These are phyloP conservation scores for Peromyscus polionotus DNA, from an alignment of 2,113 vertebrate species.

Conservation along the genomic window DNA sequence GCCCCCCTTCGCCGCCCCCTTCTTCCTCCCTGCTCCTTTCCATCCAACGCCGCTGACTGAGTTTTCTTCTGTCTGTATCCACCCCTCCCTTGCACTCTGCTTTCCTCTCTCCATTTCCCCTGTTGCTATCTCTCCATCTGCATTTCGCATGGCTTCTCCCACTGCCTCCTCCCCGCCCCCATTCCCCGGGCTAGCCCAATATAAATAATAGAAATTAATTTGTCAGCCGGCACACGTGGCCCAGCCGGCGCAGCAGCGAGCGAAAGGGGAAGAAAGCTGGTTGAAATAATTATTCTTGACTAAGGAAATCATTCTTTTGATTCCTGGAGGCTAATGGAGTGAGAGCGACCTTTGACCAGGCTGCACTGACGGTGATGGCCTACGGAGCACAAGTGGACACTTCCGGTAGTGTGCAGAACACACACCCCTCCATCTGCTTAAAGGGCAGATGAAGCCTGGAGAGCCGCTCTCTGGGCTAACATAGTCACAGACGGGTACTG, in stretches of 20 bases:
- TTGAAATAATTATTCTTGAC: conserved; percentile 89
- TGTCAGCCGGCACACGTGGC: conserved; percentile 80
- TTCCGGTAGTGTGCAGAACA: conserved; percentile 78
- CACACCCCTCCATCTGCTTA: conserved; percentile 70
- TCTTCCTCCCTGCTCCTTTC: background rate
- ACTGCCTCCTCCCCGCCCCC: background rate
- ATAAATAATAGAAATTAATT: conserved; percentile 89
- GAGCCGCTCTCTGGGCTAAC: conserved; percentile 79
- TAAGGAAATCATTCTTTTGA: conserved; percentile 88
- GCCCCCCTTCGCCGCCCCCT: background rate
- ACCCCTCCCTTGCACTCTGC: background rate
- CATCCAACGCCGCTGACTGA: too few species aligned
- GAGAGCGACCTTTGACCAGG: conserved; percentile 83
- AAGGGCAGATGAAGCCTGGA: conserved; percentile 83
- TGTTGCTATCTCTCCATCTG: background rate
- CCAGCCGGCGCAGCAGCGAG: conserved; percentile 73
- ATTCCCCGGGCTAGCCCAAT: conserved; percentile 75
- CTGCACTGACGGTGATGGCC: conserved; percentile 79
- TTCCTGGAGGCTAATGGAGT: conserved; percentile 89
- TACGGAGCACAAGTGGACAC: conserved; percentile 30
- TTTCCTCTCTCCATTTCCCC: background rate
- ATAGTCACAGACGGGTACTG: conserved; percentile 78
- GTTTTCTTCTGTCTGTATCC: background rate
- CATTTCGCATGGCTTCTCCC: background rate
- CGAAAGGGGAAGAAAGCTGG: conserved; percentile 82